Evolutionary conservation across 2,797 vertebrate genomes (phyloP).

Genomic region (Mormyrops attenuatus): DNA sequence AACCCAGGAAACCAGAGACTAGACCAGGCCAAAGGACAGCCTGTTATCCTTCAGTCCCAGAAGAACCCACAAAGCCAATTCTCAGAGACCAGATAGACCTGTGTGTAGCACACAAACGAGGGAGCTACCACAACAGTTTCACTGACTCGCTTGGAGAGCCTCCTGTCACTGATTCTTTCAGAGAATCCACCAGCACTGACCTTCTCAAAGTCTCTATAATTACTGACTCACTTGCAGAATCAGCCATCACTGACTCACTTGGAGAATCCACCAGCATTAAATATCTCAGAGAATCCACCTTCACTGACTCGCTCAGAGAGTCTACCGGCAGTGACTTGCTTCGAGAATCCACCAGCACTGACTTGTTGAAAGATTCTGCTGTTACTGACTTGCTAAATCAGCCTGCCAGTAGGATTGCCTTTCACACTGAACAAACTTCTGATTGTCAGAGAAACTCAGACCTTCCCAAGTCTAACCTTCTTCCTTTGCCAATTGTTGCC

Average conservation of each 20-base stretch:
- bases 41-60: background rate
- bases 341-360: background rate
- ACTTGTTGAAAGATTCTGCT: background rate
- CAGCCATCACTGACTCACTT: background rate
- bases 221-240: background rate
- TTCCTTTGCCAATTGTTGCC: background rate
- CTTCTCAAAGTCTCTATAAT: background rate
- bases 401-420: background rate
- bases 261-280: background rate
- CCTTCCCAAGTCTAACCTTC: background rate
- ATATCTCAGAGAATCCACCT: background rate
- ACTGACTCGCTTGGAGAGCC: background rate
- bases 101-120: background rate
- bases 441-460: background rate
- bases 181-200: background rate
- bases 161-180: background rate
- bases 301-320: background rate
- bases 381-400: background rate
- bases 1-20: background rate
- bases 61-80: background rate
- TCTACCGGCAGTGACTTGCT: background rate
- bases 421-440: background rate
- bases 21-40: background rate
- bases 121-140: background rate
- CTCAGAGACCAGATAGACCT: background rate